These are phyloP conservation scores for Seira ritae DNA, from an alignment of 2,888 invertebrate genomes.

Conservation along the genomic window DNA sequence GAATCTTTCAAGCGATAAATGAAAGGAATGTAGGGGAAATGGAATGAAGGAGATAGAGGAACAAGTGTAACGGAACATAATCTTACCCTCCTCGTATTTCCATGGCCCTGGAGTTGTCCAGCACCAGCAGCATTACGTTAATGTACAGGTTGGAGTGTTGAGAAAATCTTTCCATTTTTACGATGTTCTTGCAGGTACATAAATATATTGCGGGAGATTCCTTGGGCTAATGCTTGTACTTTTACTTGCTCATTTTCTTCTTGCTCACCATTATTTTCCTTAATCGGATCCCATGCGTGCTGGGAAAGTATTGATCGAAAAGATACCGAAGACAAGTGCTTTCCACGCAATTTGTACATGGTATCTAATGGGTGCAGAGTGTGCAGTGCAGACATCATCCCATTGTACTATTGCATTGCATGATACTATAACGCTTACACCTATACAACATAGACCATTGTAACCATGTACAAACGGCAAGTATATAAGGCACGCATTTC, in stretches of 20 bases:
- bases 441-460: no score
- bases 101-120: slow-evolving; percentile 11
- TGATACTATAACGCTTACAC: no score
- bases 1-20: neutral
- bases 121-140: no score
- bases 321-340: neutral
- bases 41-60: neutral
- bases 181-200: no score
- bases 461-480: no score
- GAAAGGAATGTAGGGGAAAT: neutral
- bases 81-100: neutral
- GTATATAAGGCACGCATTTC: no score
- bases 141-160: no score
- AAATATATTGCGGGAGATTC: no score
- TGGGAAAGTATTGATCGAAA: slow-evolving; percentile 13
- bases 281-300: neutral
- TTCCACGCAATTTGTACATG: slow-evolving; percentile 4
- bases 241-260: no score
- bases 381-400: no score
- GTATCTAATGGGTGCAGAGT: neutral
- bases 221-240: no score
- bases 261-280: neutral
- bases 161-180: no score
- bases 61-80: neutral
- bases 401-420: neutral